Evolutionary conservation across 1,140 invertebrate species (phyloP).

Genomic region (Hormaphis cornu): DNA sequence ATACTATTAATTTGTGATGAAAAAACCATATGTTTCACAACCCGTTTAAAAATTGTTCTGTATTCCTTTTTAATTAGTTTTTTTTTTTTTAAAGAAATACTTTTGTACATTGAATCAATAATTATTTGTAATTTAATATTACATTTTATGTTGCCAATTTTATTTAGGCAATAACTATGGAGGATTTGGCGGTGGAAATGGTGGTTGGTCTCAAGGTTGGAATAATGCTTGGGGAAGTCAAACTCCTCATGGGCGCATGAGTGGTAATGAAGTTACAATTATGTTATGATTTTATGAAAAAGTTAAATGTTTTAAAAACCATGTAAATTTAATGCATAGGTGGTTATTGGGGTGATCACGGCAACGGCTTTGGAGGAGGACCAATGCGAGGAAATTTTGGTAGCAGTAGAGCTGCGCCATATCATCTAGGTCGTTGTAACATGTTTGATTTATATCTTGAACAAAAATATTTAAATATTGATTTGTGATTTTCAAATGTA

Average conservation of each 20-base stretch:
- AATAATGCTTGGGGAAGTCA: constrained; percentile 37
- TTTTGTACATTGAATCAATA: no score
- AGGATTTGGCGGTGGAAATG: constrained; percentile 35
- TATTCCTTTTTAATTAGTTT: no score
- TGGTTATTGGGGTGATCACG: constrained; percentile 30
- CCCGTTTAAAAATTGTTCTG: no score
- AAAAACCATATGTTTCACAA: no score
- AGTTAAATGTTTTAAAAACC: no score
- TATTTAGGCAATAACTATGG: constrained; percentile 10
- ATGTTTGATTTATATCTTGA: background rate
- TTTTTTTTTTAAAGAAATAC: no score
- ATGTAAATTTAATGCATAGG: background rate
- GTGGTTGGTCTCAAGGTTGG: constrained; percentile 36
- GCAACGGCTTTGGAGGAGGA: constrained; percentile 33
- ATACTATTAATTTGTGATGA: no score
- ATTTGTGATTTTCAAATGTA: no score
- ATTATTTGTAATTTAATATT: no score
- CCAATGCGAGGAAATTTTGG: constrained; percentile 34
- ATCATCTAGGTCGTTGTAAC: constrained; percentile 15
- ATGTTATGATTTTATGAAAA: no score
- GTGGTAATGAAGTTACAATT: constrained; percentile 33
- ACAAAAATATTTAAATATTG: no score
- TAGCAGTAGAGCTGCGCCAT: constrained; percentile 13
- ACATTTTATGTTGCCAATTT: constrained; percentile 4
- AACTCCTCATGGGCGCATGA: constrained; percentile 20